Percentiles rank a stretch among this genome's conserved stretches.
Conservation (phyloP, 92 coral and sea anemone genomes). For the Siderastrea siderea region DNA sequence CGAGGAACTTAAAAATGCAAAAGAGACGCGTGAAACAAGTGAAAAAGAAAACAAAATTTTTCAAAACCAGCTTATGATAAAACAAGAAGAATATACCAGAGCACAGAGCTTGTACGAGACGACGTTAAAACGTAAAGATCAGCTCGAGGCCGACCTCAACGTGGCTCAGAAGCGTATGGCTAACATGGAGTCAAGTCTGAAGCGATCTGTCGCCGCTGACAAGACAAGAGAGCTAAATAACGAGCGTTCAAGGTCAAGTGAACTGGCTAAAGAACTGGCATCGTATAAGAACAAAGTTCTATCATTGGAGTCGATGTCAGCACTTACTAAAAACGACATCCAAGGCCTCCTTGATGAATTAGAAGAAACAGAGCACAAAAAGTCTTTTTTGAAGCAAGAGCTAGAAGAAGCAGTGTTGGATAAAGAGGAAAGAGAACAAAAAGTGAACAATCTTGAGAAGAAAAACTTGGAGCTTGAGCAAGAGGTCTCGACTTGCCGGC, state of each 20-base stretch:
- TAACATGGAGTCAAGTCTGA: conserved; percentile 55
- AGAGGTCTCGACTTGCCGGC: conserved; percentile 76
- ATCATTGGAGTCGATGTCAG: conserved; percentile 78
- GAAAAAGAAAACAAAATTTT: conserved; percentile 71
- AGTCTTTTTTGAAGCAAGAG: conserved; percentile 76
- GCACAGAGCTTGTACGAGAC: conserved; percentile 50
- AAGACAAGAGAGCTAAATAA: conserved; percentile 66
- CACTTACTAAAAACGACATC: conserved; percentile 72
- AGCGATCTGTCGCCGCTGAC: conserved; percentile 60
- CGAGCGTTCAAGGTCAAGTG: conserved; percentile 68
- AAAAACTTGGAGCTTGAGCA: conserved; percentile 81
- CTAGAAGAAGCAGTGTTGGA: conserved; percentile 77
- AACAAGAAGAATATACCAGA: conserved; percentile 28
- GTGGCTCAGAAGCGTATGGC: conserved; percentile 56
- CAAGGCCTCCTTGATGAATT: conserved; percentile 75
- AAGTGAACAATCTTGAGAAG: conserved; percentile 69
- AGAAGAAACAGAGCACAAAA: conserved; percentile 80
- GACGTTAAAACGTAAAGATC: conserved; percentile 77
- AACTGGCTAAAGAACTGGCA: conserved; percentile 71
- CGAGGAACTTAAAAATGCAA: conserved; percentile 52
- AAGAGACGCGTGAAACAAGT: conserved; percentile 45
- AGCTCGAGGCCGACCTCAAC: conserved; percentile 75
- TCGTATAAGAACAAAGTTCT: conserved; percentile 63
- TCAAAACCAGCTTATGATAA: conserved; percentile 43
- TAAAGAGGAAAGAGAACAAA: conserved; percentile 79